Conservation (phyloP, 1,140 invertebrate species). For the Drosophila jambulina region DNA sequence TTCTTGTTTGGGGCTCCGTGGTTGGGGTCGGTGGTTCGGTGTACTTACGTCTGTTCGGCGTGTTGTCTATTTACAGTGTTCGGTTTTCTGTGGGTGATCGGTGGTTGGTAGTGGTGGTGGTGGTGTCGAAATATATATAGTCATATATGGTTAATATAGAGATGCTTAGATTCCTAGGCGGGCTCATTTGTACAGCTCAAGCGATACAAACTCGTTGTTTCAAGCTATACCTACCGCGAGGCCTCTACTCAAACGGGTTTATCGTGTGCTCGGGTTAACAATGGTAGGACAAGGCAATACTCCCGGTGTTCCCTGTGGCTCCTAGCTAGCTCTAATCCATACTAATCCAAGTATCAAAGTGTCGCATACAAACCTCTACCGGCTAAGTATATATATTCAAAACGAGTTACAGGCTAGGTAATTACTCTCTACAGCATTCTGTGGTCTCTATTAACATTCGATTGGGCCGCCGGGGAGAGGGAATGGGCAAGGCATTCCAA, state of each 20-base stretch:
- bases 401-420: constrained; percentile 18
- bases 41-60: constrained; percentile 77
- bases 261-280: constrained; percentile 23
- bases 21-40: constrained; percentile 28
- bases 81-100: constrained; percentile 54
- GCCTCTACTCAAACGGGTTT: constrained; percentile 34
- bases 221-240: constrained; percentile 56
- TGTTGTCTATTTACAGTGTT: constrained; percentile 73
- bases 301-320: constrained; percentile 14
- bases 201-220: constrained; percentile 36
- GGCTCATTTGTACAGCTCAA: constrained; percentile 49
- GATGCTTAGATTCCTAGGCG: constrained; percentile 32
- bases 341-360: constrained; percentile 41
- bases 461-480: constrained; percentile 4
- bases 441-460: constrained; percentile 28
- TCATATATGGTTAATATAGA: constrained; percentile 40
- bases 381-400: constrained; percentile 5
- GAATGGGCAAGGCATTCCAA: background rate
- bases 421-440: constrained; percentile 58
- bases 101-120: constrained; percentile 6
- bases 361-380: constrained; percentile 33
- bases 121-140: constrained; percentile 42
- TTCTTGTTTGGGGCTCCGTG: constrained; percentile 25
- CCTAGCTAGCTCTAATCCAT: constrained; percentile 45
- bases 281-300: background rate